These are phyloP conservation scores for Cavia aperea DNA, from an alignment of 2,113 vertebrate species.

Conservation along the genomic window DNA sequence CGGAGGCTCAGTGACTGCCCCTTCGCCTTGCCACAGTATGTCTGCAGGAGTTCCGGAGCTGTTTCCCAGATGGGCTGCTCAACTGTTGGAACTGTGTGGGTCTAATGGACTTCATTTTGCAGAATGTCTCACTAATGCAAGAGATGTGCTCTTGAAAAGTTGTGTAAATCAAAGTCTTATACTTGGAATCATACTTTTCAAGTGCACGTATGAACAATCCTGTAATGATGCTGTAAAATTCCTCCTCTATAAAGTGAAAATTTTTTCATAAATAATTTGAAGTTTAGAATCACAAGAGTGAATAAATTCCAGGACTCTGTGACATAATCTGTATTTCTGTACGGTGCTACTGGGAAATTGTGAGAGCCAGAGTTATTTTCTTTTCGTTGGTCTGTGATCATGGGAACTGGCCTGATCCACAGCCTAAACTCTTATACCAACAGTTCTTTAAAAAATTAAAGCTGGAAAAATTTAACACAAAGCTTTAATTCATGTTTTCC, in stretches of 20 bases:
- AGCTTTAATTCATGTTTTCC: not conserved
- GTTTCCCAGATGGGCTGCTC: constrained; percentile 52
- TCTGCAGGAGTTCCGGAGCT: constrained; percentile 63
- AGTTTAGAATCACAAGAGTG: not conserved
- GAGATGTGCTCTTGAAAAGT: not conserved
- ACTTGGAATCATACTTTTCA: not conserved
- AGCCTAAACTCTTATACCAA: not conserved
- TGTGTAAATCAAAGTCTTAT: not conserved
- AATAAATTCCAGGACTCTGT: constrained; percentile 19
- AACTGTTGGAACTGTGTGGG: not conserved
- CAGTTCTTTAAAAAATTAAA: constrained; percentile 25
- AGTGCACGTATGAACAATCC: not conserved
- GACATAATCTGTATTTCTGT: not conserved
- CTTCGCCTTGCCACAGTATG: constrained; percentile 46
- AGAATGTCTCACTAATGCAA: constrained; percentile 5
- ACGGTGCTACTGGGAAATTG: not conserved
- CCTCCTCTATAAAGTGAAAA: not conserved
- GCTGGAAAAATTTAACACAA: not conserved
- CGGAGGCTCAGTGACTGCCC: constrained; percentile 35
- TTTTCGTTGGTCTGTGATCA: not conserved
- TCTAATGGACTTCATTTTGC: not conserved
- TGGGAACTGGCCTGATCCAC: not conserved
- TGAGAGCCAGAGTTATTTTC: not conserved
- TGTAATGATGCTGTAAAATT: not conserved
- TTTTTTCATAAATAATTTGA: not conserved